Conservation (phyloP, 1,140 invertebrate genomes). For the Trachymyrmex cornetzi region DNA sequence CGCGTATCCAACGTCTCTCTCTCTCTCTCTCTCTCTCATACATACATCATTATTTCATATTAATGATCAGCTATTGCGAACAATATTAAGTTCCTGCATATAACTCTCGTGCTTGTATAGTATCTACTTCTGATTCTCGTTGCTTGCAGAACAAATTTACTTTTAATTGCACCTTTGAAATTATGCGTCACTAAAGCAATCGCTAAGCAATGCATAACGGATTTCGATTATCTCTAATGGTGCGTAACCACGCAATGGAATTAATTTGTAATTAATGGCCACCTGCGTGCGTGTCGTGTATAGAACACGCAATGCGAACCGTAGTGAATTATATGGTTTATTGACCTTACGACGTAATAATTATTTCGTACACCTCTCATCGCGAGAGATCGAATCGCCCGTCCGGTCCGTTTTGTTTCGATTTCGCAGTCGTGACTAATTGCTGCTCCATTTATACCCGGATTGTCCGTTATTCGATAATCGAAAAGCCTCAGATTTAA, state of each 20-base stretch:
- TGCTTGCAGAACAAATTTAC: neutral
- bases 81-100: neutral
- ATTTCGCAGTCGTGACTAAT: conserved; percentile 56
- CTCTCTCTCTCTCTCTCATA: too few species aligned
- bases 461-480: neutral
- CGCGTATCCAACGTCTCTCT: conserved; percentile 32
- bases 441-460: conserved; percentile 17
- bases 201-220: neutral
- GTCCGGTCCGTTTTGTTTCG: conserved; percentile 15
- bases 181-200: neutral
- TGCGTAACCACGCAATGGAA: conserved; percentile 77
- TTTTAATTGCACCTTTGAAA: conserved; percentile 39
- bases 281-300: conserved; percentile 25
- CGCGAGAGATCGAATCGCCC: conserved; percentile 9
- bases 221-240: conserved; percentile 80
- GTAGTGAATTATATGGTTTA: conserved; percentile 76
- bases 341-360: conserved; percentile 61
- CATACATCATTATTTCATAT: neutral
- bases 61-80: neutral
- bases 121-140: neutral
- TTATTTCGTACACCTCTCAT: conserved; percentile 42
- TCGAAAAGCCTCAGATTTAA: conserved; percentile 12
- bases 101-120: too few species aligned
- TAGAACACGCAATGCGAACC: conserved; percentile 54
- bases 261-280: conserved; percentile 83